Evolutionary conservation across 2,113 vertebrate species (phyloP).

Genomic region (Apaloderma vittatum): DNA sequence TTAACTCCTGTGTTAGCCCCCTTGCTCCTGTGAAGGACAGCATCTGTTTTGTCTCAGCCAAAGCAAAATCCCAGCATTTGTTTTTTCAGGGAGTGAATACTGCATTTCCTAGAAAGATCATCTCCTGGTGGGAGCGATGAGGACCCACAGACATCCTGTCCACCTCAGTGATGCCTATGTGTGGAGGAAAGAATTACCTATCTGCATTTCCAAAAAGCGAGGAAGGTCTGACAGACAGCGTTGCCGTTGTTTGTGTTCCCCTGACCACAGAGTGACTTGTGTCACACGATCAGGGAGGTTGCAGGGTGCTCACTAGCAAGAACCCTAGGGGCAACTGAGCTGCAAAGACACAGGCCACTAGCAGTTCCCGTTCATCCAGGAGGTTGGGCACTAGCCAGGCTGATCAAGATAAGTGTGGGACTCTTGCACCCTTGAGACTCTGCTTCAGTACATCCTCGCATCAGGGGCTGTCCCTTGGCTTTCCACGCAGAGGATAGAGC

Average conservation of each 20-base stretch:
- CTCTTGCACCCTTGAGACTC: neutral
- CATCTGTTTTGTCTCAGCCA: neutral
- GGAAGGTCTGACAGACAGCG: neutral
- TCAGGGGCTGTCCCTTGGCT: neutral
- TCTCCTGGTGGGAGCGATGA: neutral
- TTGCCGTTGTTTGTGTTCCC: neutral
- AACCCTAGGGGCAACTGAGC: neutral
- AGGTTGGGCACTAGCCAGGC: neutral
- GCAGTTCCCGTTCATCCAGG: fast-evolving
- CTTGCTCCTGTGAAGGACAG: neutral
- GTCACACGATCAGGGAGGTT: neutral
- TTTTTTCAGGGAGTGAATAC: neutral
- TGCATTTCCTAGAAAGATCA: neutral
- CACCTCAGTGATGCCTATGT: neutral
- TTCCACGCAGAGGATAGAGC: neutral
- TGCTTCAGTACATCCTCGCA: neutral
- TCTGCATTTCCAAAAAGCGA: neutral
- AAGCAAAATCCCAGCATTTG: neutral
- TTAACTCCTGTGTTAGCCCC: neutral
- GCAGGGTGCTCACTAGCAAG: neutral
- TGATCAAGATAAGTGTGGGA: neutral
- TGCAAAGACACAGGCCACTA: neutral
- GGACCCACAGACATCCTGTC: neutral
- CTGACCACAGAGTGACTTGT: neutral
- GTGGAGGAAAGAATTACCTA: neutral